Conservation (phyloP, 2,888 invertebrate species). For the Acleris laterana region DNA sequence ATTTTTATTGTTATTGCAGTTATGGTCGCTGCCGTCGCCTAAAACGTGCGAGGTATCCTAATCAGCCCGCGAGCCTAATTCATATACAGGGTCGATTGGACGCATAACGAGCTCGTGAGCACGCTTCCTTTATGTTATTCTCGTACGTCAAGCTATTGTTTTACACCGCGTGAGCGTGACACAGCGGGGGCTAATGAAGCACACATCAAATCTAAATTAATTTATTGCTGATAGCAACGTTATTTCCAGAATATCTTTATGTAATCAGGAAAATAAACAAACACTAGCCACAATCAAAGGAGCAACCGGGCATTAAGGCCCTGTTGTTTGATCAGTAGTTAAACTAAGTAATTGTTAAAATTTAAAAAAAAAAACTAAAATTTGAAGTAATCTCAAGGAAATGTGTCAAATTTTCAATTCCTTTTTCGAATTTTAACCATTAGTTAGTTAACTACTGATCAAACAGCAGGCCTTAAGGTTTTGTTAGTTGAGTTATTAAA, state of each 20-base stretch:
- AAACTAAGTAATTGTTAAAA: too few relatives aligned
- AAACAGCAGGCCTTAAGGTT: too few relatives aligned
- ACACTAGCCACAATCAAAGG: not conserved
- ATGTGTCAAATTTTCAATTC: too few relatives aligned
- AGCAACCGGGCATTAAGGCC: too few relatives aligned
- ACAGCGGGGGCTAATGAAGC: constrained; percentile 62
- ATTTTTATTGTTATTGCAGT: not conserved
- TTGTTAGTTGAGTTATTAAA: too few relatives aligned
- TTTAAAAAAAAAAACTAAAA: too few relatives aligned
- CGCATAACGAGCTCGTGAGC: constrained; percentile 57
- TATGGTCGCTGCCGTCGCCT: constrained; percentile 17
- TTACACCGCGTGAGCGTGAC: constrained; percentile 72
- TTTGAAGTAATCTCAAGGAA: too few relatives aligned
- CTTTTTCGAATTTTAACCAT: too few relatives aligned
- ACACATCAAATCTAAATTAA: constrained; percentile 40
- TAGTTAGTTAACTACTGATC: too few relatives aligned
- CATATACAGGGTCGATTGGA: constrained; percentile 8
- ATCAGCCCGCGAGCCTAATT: constrained; percentile 26
- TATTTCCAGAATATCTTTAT: not conserved
- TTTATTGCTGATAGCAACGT: constrained; percentile 55
- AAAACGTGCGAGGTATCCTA: constrained; percentile 23
- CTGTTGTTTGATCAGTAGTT: too few relatives aligned
- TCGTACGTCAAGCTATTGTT: constrained; percentile 70
- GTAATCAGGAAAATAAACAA: not conserved
- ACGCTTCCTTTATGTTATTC: constrained; percentile 63